Evolutionary conservation across 2,797 vertebrate species (phyloP).

Genomic region (Hephaestus fuliginosus): DNA sequence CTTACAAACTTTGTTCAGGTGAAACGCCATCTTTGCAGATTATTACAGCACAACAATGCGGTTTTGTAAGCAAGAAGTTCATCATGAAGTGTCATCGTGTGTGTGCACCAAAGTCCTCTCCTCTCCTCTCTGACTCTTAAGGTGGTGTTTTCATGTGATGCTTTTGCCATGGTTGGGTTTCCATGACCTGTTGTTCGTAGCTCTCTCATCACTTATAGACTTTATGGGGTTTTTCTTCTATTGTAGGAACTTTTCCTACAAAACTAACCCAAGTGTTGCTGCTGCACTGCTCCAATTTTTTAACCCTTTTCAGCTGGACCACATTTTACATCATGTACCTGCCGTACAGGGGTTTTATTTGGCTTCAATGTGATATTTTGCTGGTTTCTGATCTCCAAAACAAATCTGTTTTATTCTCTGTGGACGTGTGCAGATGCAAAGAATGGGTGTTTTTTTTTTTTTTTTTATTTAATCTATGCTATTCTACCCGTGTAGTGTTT

Average conservation of each 20-base stretch:
- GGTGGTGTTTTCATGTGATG: not conserved
- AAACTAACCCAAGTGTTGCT: not conserved
- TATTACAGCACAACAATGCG: not conserved
- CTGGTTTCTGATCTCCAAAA: conserved; percentile 8
- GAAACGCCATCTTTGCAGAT: not conserved
- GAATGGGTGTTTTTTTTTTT: not conserved
- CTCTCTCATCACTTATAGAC: not conserved
- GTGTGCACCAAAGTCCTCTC: not conserved
- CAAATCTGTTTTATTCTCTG: not conserved
- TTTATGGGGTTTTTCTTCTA: not conserved
- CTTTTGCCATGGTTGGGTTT: not conserved
- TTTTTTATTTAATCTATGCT: not conserved
- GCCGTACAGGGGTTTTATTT: not conserved
- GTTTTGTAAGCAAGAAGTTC: not conserved
- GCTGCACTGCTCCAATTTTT: not conserved
- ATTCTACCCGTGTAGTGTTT: not conserved
- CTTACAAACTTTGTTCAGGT: not conserved
- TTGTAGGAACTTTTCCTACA: not conserved
- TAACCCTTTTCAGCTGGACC: conserved; percentile 32
- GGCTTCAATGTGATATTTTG: not conserved
- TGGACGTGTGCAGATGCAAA: not conserved
- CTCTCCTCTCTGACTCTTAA: not conserved
- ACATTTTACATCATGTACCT: not conserved
- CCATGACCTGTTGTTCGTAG: not conserved
- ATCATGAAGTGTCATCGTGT: not conserved